Evolutionary conservation across 1,140 invertebrate genomes (phyloP).

Genomic region (Sogatella furcifera): DNA sequence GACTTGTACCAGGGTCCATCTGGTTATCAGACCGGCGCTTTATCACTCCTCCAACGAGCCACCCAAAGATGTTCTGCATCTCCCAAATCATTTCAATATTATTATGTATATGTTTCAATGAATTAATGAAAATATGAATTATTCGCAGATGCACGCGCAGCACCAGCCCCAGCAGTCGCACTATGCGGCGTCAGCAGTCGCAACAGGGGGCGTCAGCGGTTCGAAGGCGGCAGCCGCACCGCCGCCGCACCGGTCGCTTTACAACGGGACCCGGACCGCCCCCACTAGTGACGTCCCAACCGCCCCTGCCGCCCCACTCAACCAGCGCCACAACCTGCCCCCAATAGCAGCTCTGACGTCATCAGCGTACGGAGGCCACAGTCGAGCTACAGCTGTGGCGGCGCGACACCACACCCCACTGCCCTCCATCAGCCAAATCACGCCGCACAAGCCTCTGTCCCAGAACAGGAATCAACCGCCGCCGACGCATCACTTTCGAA

Average conservation of each 20-base stretch:
- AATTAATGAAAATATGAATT: too few relatives aligned
- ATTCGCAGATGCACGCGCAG: constrained; percentile 32
- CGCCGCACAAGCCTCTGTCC: not conserved
- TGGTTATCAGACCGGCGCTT: too few relatives aligned
- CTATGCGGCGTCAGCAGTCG: constrained; percentile 7
- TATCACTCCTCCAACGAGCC: too few relatives aligned
- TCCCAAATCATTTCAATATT: too few relatives aligned
- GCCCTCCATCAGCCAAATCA: constrained; percentile 8
- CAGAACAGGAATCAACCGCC: too few relatives aligned
- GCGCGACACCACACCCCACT: not conserved
- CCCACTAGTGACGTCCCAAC: not conserved
- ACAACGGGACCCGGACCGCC: too few relatives aligned
- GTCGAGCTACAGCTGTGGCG: not conserved
- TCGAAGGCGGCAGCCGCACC: not conserved
- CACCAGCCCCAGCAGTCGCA: constrained; percentile 18
- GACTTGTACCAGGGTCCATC: too few relatives aligned
- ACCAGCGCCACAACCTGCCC: constrained; percentile 11
- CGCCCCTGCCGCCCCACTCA: not conserved
- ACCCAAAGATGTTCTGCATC: too few relatives aligned
- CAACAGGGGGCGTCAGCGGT: not conserved
- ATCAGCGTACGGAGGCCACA: constrained; percentile 1
- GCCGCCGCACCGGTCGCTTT: not conserved
- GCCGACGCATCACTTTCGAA: too few relatives aligned
- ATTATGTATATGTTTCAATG: too few relatives aligned
- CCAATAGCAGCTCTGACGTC: constrained; percentile 9